Evolutionary conservation across 2,888 invertebrate genomes (phyloP).

Genomic region (Incurvaria masculella): DNA sequence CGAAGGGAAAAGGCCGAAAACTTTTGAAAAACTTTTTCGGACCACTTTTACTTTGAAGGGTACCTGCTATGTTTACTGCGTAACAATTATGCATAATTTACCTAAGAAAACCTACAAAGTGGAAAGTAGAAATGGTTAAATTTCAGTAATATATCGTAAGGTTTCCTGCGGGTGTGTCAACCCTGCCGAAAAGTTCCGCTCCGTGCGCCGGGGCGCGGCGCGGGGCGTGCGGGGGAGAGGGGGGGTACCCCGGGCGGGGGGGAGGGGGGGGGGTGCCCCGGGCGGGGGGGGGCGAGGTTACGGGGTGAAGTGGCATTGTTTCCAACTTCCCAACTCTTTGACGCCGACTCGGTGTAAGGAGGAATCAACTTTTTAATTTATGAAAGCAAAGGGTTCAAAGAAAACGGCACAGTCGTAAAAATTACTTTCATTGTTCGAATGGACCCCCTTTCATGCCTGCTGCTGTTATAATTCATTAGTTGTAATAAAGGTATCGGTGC

Average conservation of each 20-base stretch:
- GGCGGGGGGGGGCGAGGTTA: conserved; percentile 33
- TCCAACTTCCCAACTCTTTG: conserved; percentile 24
- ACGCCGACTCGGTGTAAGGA: conserved; percentile 28
- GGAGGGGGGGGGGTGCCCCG: background rate
- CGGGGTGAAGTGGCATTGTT: conserved; percentile 49
- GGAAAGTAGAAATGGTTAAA: too few species aligned
- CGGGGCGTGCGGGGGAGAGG: background rate
- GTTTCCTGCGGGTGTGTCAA: too few species aligned
- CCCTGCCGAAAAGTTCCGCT: too few species aligned
- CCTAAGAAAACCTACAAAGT: too few species aligned
- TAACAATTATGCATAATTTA: too few species aligned
- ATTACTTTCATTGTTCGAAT: conserved; percentile 56
- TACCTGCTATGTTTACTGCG: too few species aligned
- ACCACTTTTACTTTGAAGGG: too few species aligned
- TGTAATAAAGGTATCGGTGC: conserved; percentile 30
- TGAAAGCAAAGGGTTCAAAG: conserved; percentile 42
- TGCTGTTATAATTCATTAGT: too few species aligned
- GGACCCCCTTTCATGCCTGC: conserved; percentile 54
- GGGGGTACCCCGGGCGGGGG: background rate
- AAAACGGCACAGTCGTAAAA: conserved; percentile 39
- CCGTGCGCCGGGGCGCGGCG: background rate
- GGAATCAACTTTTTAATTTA: conserved; percentile 46
- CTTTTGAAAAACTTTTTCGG: too few species aligned
- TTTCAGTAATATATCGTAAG: too few species aligned
- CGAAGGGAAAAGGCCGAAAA: too few species aligned